Conservation (phyloP, 2,888 invertebrate species). For the Tiphia femorata region DNA sequence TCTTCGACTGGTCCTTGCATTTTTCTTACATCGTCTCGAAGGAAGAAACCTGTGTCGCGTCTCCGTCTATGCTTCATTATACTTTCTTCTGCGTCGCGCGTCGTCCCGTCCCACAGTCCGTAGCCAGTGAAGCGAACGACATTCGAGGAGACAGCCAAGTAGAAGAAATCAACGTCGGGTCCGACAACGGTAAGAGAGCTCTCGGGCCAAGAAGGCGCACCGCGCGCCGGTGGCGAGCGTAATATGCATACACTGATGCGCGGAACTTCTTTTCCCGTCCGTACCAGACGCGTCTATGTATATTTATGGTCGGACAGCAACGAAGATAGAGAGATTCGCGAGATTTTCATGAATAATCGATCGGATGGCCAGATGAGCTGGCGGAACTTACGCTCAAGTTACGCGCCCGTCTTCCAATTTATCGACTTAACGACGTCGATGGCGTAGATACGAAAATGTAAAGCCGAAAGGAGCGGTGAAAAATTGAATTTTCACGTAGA, state of each 20-base stretch:
- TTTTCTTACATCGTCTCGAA: no score
- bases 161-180: slow-evolving; percentile 51
- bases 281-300: no score
- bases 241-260: background rate
- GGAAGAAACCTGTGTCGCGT: no score
- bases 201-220: background rate
- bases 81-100: background rate
- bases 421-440: no score
- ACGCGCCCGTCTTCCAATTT: no score
- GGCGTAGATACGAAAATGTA: no score
- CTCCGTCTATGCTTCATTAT: background rate
- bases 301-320: background rate
- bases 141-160: slow-evolving; percentile 44
- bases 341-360: no score
- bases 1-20: no score
- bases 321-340: background rate
- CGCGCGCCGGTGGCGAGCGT: no score
- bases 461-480: no score
- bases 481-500: no score
- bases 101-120: slow-evolving; percentile 20
- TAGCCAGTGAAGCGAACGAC: slow-evolving; percentile 37
- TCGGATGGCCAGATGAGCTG: background rate
- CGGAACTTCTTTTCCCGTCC: background rate
- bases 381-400: background rate
- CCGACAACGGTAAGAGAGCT: slow-evolving; percentile 31